A percentile compares a stretch with the other conserved stretches of the same genome.
These are phyloP conservation scores for Dermatophagoides farinae DNA, from an alignment of 1,140 invertebrate species.

Conservation along the genomic window DNA sequence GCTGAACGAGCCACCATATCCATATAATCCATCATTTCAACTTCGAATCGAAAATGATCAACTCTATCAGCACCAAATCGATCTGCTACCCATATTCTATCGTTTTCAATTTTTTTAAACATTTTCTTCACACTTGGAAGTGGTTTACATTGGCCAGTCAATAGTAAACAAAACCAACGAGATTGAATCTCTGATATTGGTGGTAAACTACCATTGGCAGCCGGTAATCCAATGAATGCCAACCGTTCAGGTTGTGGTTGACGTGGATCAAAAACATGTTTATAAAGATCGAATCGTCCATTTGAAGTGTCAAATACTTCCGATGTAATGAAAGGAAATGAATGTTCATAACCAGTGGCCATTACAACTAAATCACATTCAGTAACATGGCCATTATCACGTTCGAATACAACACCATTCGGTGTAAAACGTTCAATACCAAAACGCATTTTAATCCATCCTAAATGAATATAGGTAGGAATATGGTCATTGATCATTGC, in stretches of 20 bases:
- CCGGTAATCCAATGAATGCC: conserved; percentile 32
- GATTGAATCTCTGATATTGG: conserved; percentile 33
- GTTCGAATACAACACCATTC: conserved; percentile 26
- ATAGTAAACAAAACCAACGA: conserved; percentile 24
- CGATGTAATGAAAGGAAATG: background rate
- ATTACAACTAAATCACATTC: conserved; percentile 21
- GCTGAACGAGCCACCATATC: conserved; percentile 26
- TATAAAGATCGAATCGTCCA: conserved; percentile 29
- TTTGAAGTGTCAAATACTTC: conserved; percentile 14
- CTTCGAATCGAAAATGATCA: conserved; percentile 28
- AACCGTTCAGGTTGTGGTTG: conserved; percentile 20
- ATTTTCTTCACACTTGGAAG: conserved; percentile 23
- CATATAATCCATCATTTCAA: conserved; percentile 26
- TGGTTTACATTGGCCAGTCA: background rate
- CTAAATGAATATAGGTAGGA: conserved; percentile 30
- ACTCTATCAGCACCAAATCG: conserved; percentile 22
- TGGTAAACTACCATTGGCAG: conserved; percentile 31
- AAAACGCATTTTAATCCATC: conserved; percentile 27
- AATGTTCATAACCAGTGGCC: conserved; percentile 27
- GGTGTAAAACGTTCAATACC: conserved; percentile 24
- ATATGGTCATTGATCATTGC: conserved; percentile 35
- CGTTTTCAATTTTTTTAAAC: conserved; percentile 24
- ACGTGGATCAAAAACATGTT: conserved; percentile 29
- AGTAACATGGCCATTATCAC: background rate
- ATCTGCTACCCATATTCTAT: conserved; percentile 20